These are phyloP conservation scores for Bufo gargarizans DNA, from an alignment of 2,113 vertebrate species.

Conservation along the genomic window DNA sequence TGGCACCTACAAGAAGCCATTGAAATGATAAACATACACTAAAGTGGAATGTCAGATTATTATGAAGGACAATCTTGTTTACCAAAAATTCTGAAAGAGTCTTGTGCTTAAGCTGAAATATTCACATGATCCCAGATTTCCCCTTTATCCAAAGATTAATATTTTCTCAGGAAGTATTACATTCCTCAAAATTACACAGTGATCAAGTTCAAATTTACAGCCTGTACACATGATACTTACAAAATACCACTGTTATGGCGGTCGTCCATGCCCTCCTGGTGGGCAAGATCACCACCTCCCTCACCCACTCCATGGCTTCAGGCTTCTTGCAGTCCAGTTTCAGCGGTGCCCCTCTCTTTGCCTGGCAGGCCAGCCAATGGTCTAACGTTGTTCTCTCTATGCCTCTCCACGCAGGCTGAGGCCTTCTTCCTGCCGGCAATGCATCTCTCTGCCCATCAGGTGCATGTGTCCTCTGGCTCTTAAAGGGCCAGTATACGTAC, in stretches of 20 bases:
- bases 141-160: slow-evolving; percentile 32
- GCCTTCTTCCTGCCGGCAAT: too few relatives aligned
- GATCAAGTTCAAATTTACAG: slow-evolving; percentile 1
- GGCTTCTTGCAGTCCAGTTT: too few relatives aligned
- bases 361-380: too few relatives aligned
- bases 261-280: too few relatives aligned
- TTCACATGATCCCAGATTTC: slow-evolving; percentile 3
- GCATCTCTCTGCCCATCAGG: too few relatives aligned
- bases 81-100: background rate
- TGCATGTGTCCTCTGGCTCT: too few relatives aligned
- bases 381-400: too few relatives aligned
- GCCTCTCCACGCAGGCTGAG: too few relatives aligned
- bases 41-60: background rate
- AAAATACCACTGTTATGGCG: background rate
- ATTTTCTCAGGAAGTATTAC: slow-evolving; percentile 1
- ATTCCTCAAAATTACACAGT: slow-evolving; percentile 16
- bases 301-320: too few relatives aligned
- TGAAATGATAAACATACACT: background rate
- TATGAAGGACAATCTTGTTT: slow-evolving; percentile 9
- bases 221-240: background rate
- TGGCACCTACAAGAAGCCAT: slow-evolving; percentile 4
- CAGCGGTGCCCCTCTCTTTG: too few relatives aligned
- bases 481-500: too few relatives aligned
- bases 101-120: slow-evolving; percentile 2
- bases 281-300: too few relatives aligned